Evolutionary conservation across 2,113 vertebrate genomes (phyloP).

Genomic region (Rattus norvegicus): GRCr8 NC_086020.1:43645501-43646000

Average conservation of each 20-base stretch:
- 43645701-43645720: too few species aligned
- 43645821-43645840: not conserved
- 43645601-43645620: not conserved
- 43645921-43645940: not conserved
- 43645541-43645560: conserved; percentile 16
- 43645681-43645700: too few species aligned
- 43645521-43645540: not conserved
- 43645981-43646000: not conserved
- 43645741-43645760: not conserved
- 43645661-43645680: too few species aligned
- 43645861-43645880: not conserved
- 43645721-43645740: not conserved
- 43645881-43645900: not conserved
- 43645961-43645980: not conserved
- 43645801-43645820: not conserved
- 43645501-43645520: not conserved
- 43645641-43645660: too few species aligned
- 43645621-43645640: too few species aligned
- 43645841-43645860: not conserved
- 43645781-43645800: not conserved
- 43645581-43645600: not conserved
- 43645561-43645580: conserved; percentile 5
- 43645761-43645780: not conserved
- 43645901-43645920: not conserved
- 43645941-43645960: conserved; percentile 4